Conservation (phyloP, 2,888 invertebrate genomes). For the Colletes collaris region DNA sequence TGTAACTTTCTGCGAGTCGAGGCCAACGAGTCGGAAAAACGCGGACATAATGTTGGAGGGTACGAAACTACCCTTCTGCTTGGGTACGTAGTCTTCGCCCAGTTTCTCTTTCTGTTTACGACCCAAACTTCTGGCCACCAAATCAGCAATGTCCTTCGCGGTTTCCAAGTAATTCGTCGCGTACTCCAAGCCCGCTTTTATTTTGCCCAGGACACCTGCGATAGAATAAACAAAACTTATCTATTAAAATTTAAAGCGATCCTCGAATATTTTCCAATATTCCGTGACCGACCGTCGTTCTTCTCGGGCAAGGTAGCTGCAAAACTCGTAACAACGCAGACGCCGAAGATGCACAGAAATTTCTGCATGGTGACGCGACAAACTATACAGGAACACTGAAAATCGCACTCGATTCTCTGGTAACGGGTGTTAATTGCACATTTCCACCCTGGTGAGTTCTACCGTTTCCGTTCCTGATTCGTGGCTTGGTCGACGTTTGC, state of each 20-base stretch:
- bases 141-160: slow-evolving; percentile 86
- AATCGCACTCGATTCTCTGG: slow-evolving; percentile 5
- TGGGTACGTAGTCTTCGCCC: slow-evolving; percentile 64
- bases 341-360: neutral
- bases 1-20: slow-evolving; percentile 90
- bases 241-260: neutral
- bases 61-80: slow-evolving; percentile 53
- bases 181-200: slow-evolving; percentile 84
- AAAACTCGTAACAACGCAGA: neutral
- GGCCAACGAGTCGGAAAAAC: slow-evolving; percentile 89
- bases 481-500: slow-evolving; percentile 9
- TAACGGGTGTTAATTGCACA: slow-evolving; percentile 63
- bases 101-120: slow-evolving; percentile 69
- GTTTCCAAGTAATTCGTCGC: slow-evolving; percentile 84
- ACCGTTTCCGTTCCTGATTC: slow-evolving; percentile 26
- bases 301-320: slow-evolving; percentile 21
- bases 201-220: slow-evolving; percentile 82
- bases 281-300: slow-evolving; percentile 63
- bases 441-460: slow-evolving; percentile 54
- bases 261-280: neutral
- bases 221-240: neutral
- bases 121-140: slow-evolving; percentile 85
- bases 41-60: slow-evolving; percentile 82
- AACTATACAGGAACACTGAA: slow-evolving; percentile 37
- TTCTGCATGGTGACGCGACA: slow-evolving; percentile 44